A percentile compares a stretch with the other conserved stretches of the same genome.
These are phyloP conservation scores for Sialis fuliginosa DNA, from an alignment of 2,888 invertebrate species.

Conservation along the genomic window DNA sequence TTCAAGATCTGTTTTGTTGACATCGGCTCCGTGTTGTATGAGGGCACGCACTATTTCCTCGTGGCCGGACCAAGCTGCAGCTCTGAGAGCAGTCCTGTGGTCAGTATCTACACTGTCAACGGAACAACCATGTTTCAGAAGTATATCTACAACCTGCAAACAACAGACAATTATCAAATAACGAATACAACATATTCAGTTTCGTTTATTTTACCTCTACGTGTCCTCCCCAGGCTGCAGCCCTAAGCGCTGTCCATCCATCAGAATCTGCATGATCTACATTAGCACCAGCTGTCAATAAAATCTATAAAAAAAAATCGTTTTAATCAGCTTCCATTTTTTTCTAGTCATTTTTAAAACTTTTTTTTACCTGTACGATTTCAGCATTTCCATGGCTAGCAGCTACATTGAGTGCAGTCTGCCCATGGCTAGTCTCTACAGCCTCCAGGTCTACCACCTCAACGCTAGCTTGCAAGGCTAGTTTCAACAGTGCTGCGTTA, in stretches of 20 bases:
- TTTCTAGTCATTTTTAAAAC: not conserved
- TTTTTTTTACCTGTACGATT: slow-evolving; percentile 35
- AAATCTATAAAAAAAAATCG: slow-evolving; percentile 16
- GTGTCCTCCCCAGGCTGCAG: slow-evolving; percentile 94
- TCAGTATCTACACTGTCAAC: slow-evolving; percentile 80
- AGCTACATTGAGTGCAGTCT: slow-evolving; percentile 73
- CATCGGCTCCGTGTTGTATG: slow-evolving; percentile 57
- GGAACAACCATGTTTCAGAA: slow-evolving; percentile 61
- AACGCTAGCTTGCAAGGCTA: slow-evolving; percentile 36
- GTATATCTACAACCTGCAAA: slow-evolving; percentile 52
- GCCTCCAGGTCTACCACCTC: slow-evolving; percentile 41
- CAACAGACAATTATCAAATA: too few relatives aligned
- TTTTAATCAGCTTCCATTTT: not conserved
- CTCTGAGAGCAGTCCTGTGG: slow-evolving; percentile 74
- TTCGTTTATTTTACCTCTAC: slow-evolving; percentile 39
- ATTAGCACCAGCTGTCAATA: slow-evolving; percentile 43
- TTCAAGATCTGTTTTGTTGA: slow-evolving; percentile 74
- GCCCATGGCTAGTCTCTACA: slow-evolving; percentile 57
- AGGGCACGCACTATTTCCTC: slow-evolving; percentile 63
- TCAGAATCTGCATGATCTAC: slow-evolving; percentile 65
- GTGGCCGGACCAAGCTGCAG: slow-evolving; percentile 90
- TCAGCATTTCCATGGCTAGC: slow-evolving; percentile 60
- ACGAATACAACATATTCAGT: not conserved
- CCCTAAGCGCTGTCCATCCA: slow-evolving; percentile 80
- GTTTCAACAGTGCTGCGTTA: slow-evolving; percentile 45